Evolutionary conservation across 1,140 invertebrate genomes (phyloP), one percentile per base, ranked within the genome.

Genomic region (Mizuhopecten yessoensis): DNA sequence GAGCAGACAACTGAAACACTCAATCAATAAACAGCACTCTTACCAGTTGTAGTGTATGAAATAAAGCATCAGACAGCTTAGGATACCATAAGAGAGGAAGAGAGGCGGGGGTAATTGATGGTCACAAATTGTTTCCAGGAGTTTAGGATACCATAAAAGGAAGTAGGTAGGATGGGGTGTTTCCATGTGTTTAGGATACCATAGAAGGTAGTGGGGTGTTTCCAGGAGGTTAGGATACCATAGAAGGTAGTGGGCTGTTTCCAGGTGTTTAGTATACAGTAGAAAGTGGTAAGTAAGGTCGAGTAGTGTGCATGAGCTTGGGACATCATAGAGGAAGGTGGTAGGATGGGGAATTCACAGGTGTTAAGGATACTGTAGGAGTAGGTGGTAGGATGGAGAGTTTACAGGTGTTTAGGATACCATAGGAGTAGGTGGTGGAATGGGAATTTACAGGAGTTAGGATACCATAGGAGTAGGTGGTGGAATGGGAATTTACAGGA

Each of bases 11-110:
- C 45, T 23, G 20, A 23, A 57, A 57, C 36, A n/a, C n/a, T 39
- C 45, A 75, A 75, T 75, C 57, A 75, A 75, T 75, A 75, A 75
- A 29, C 57, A 29, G 57, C 57, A 29, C 57, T 75, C 23, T 75
- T 75, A 75, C n/a, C n/a, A 29, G 57, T n/a, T 75, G 17, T 17
- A 75, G 23, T 75, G 9, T 17, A 7, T 45, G 42, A 45, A 45
- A 45, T 17, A 75, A 75, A 29, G 57, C 57, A n/a, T n/a, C 2
- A n/a, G 57, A 75, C 57, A 75, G 57, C 57, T 75, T 75, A 75
- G 15, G 17, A 29, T 17, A n/a, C 57, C 45, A 20, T 39, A 39
- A 13, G 36, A 5, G 36, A 39, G 5, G 36, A 7, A 13, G n/a
- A 10, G 1, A 23, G 20, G 45, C 11, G 3, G 20, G 3, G 20